phyloP scores from a whole-genome alignment of 2,888 invertebrate genomes.

The Kuschelorhynchus macadamiae region DNA sequence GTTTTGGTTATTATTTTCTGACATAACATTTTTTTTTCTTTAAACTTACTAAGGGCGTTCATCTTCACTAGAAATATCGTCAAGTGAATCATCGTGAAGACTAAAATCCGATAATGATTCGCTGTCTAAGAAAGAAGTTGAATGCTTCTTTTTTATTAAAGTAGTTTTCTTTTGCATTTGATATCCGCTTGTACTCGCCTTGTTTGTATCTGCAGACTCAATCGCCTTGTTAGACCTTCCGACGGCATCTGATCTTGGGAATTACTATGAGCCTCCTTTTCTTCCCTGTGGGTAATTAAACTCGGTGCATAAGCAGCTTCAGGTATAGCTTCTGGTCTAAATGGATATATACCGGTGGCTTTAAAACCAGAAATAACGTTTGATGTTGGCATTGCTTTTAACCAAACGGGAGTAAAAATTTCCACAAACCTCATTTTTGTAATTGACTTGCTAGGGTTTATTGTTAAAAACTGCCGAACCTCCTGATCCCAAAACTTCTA shows the following conservation, averaged over 20 bases:
- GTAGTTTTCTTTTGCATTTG: slow-evolving; percentile 25
- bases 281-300: slow-evolving; percentile 20
- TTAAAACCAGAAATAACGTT: slow-evolving; percentile 37
- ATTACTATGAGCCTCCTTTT: slow-evolving; percentile 14
- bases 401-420: slow-evolving; percentile 29
- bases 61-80: slow-evolving; percentile 21
- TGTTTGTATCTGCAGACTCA: slow-evolving; percentile 11
- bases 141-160: slow-evolving; percentile 16
- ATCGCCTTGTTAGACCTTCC: slow-evolving; percentile 15
- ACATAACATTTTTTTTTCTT: slow-evolving; percentile 10
- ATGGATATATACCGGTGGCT: slow-evolving; percentile 21
- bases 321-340: slow-evolving; percentile 30
- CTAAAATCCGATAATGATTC: slow-evolving; percentile 24
- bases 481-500: slow-evolving; percentile 31
- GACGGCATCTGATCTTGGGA: slow-evolving; percentile 22
- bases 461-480: slow-evolving; percentile 27
- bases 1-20: slow-evolving; percentile 3
- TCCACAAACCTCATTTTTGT: slow-evolving; percentile 34
- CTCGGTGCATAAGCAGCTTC: slow-evolving; percentile 21
- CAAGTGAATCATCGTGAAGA: slow-evolving; percentile 24
- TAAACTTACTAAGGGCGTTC: slow-evolving; percentile 12
- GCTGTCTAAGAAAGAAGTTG: slow-evolving; percentile 15
- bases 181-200: slow-evolving; percentile 28
- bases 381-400: slow-evolving; percentile 31
- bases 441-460: slow-evolving; percentile 22